Evolutionary conservation across 1,140 invertebrate genomes (phyloP), one percentile per base, ranked within the genome.

Genomic region (Cydia splendana): DNA sequence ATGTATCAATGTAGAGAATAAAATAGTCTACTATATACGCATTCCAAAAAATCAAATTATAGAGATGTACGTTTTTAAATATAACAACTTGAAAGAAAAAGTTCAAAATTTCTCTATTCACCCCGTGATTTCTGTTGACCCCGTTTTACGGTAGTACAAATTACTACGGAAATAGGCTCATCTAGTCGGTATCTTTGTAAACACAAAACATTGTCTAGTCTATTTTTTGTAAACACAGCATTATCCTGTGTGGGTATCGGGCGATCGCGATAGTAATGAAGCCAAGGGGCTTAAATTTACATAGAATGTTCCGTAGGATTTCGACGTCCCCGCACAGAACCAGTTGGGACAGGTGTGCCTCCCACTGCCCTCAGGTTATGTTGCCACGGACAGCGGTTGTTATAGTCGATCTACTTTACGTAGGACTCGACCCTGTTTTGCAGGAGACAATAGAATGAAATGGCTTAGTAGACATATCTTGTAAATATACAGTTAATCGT

Each of bases 341-440:
- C 74, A 57, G 77, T 78, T n/a, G 53, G 69, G 65, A 20, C 75
- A 79, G 78, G 78, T 79, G 78, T 30, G 65, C 62, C 45, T 7
- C 20, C 77, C 69, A 75, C 74, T 62, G 71, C 77, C 77, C 78
- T 78, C 78, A 79, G 76, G 69, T 38, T 69, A 65, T 53, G 76
- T n/a, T 57, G 74, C 20, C 18, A 48, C 18, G 15, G 34, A 12
- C 30, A 71, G 15, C 13, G 65, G 24, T 65, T 12, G 18, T 38
- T 45, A 45, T 6, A 62, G 57, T 62, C 18, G 57, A 24, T 24
- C 57, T 62, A 62, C 57, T 62, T 62, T 62, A 62, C 57, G 57
- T 62, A 62, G 57, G 57, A 62, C 20, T 62, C 57, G 57, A 24
- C 57, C 18, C 57, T 24, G 20, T 62, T 57, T 62, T 62, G 20